phyloP scores from a whole-genome alignment of 2,797 vertebrate species.

The Gallirallus australis region DNA sequence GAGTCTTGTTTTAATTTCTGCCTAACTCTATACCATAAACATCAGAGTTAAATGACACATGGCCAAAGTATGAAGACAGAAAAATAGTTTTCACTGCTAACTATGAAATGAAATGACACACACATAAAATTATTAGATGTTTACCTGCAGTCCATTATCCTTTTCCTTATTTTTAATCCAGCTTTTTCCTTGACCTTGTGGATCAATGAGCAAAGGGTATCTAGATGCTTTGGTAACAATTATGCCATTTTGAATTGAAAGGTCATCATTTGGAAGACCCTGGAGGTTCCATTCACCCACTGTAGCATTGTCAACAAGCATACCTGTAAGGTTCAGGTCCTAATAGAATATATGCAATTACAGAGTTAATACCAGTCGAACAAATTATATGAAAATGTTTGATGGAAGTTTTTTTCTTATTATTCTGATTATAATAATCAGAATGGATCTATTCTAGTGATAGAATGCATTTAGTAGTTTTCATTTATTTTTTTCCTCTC shows the following conservation, averaged over 20 bases:
- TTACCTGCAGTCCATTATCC: constrained; percentile 85
- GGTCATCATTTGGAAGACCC: constrained; percentile 86
- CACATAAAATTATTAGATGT: neutral
- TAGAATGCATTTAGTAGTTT: neutral
- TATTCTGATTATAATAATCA: neutral
- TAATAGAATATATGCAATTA: constrained; percentile 41
- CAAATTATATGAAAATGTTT: neutral
- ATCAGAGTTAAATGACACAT: neutral
- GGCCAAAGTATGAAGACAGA: neutral
- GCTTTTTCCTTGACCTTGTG: constrained; percentile 88
- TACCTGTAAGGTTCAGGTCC: constrained; percentile 83
- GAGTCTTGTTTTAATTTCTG: neutral
- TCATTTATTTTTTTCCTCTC: neutral
- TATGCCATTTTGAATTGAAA: constrained; percentile 89
- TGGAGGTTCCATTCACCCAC: constrained; percentile 88
- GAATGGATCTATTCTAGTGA: no score
- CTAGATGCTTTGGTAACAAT: constrained; percentile 87
- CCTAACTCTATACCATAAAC: neutral
- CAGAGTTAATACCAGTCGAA: neutral
- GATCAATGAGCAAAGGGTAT: constrained; percentile 88
- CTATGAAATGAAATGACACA: neutral
- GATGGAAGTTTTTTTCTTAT: neutral
- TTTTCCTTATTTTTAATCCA: constrained; percentile 88
- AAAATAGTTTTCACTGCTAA: neutral
- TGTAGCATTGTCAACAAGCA: constrained; percentile 86